phyloP scores from a whole-genome alignment of 2,888 invertebrate species.

The Liopterus haemorrhoidalis region DNA sequence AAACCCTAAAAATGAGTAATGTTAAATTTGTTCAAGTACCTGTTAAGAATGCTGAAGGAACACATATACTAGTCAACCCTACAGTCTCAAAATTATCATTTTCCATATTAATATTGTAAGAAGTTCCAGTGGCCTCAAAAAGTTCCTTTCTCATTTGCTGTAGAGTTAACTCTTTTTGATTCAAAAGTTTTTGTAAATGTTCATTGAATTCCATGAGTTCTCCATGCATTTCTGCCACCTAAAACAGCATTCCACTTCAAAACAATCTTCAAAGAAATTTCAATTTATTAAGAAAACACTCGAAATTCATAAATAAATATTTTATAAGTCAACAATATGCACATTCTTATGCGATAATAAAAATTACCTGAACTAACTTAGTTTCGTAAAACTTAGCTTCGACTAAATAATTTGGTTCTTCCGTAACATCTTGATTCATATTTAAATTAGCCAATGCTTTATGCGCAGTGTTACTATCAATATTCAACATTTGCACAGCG shows the following conservation, averaged over 20 bases:
- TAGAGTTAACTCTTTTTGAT: slow-evolving; percentile 56
- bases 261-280: too few species aligned
- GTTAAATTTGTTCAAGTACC: too few species aligned
- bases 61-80: slow-evolving; percentile 72
- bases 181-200: slow-evolving; percentile 65
- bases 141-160: slow-evolving; percentile 58
- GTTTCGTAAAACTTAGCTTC: slow-evolving; percentile 77
- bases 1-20: too few species aligned
- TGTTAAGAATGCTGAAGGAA: slow-evolving; percentile 78
- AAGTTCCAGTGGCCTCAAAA: slow-evolving; percentile 57
- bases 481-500: slow-evolving; percentile 78
- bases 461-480: slow-evolving; percentile 46
- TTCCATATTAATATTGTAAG: slow-evolving; percentile 44
- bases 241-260: too few species aligned
- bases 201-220: slow-evolving; percentile 91
- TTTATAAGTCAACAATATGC: slow-evolving; percentile 1
- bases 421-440: slow-evolving; percentile 39
- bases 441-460: slow-evolving; percentile 40
- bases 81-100: slow-evolving; percentile 42
- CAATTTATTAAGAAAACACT: too few species aligned
- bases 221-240: slow-evolving; percentile 93
- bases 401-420: slow-evolving; percentile 51
- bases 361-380: slow-evolving; percentile 75
- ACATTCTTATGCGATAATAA: slow-evolving; percentile 6
- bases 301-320: too few species aligned